A percentile compares a stretch with the other conserved stretches of the same genome.
Conservation (phyloP, 2,113 vertebrate species). For the Oreocharis arfaki region DNA sequence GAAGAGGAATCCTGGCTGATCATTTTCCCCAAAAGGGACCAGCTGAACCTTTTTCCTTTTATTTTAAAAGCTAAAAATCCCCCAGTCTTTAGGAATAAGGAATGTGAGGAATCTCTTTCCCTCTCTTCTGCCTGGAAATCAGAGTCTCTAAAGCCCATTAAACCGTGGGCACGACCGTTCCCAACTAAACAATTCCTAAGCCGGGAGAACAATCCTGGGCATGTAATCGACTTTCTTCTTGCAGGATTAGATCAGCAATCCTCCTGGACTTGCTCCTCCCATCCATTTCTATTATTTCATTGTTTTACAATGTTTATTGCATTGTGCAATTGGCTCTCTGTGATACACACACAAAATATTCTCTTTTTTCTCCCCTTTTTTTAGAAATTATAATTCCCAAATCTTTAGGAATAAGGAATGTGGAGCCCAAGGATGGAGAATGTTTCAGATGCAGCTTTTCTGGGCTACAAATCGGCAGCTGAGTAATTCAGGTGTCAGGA, state of each 20-base stretch:
- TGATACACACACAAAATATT: background rate
- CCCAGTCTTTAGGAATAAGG: background rate
- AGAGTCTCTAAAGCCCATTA: background rate
- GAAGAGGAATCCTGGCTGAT: background rate
- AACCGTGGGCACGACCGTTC: background rate
- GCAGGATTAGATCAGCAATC: background rate
- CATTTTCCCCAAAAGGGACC: background rate
- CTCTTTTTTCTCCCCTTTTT: fast-evolving
- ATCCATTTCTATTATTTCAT: background rate
- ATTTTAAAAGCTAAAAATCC: background rate
- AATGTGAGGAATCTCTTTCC: background rate
- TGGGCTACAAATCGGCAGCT: background rate
- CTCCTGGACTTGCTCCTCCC: background rate
- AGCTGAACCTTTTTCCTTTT: background rate
- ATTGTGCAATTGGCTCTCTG: background rate
- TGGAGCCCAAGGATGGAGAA: background rate
- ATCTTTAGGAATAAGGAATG: background rate
- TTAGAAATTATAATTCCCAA: background rate
- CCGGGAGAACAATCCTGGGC: background rate
- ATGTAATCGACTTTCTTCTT: background rate
- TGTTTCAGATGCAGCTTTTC: fast-evolving
- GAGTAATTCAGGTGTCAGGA: background rate
- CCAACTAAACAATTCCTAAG: background rate
- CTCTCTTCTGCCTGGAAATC: background rate
- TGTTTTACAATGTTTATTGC: background rate